Conservation (phyloP, 2,888 invertebrate species). For the Ophioninae sp. region DNA sequence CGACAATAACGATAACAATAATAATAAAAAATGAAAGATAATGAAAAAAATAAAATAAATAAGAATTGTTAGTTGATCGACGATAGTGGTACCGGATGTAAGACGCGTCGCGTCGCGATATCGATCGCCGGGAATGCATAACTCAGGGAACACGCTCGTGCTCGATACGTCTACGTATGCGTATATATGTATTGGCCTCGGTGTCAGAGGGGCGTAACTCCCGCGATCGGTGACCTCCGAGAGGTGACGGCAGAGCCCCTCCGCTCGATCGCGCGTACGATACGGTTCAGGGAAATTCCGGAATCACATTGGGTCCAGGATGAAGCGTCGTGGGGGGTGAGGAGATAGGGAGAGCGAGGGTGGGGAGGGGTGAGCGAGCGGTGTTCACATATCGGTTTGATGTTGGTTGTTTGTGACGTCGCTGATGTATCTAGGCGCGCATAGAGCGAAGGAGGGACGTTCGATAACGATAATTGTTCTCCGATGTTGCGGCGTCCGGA, state of each 20-base stretch:
- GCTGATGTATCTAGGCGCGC: conserved; percentile 37
- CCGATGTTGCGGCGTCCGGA: conserved; percentile 43
- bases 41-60: no score
- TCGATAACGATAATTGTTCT: conserved; percentile 63
- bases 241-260: no score
- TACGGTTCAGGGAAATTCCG: no score
- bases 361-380: conserved; percentile 27
- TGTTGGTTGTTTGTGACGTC: conserved; percentile 32
- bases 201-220: conserved; percentile 4
- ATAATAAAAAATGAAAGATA: no score
- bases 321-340: no score
- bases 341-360: conserved; percentile 22
- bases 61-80: neutral
- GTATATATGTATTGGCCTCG: neutral
- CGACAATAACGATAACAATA: no score
- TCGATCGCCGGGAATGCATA: conserved; percentile 23
- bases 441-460: conserved; percentile 34
- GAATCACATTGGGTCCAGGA: neutral
- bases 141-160: conserved; percentile 10
- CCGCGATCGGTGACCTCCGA: no score
- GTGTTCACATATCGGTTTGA: conserved; percentile 28
- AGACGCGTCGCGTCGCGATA: conserved; percentile 5
- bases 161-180: conserved; percentile 2
- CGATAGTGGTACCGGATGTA: neutral
- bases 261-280: no score